Conservation (phyloP, 2,113 vertebrate species). For the Rhynchomys soricoides region DNA sequence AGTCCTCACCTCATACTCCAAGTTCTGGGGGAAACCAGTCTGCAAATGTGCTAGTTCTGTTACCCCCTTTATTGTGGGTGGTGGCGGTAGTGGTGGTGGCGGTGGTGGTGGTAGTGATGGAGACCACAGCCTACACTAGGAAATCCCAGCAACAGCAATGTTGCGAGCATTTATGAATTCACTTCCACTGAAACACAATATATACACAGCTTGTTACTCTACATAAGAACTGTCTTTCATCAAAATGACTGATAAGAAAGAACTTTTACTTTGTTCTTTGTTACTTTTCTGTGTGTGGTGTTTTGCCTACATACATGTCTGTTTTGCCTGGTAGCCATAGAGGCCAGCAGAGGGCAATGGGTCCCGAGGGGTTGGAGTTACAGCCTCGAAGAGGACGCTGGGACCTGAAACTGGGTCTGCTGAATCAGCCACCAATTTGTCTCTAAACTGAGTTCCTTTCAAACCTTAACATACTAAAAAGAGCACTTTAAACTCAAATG, state of each 20-base stretch:
- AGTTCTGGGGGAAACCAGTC: not conserved
- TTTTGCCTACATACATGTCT: not conserved
- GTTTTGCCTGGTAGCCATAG: not conserved
- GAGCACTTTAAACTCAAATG: conserved; percentile 17
- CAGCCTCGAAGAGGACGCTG: not conserved
- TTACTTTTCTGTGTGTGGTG: not conserved
- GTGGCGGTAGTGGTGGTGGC: too few species aligned
- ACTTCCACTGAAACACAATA: not conserved
- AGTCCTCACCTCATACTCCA: not conserved
- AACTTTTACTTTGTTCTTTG: not conserved
- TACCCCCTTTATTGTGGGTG: not conserved
- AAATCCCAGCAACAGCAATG: not conserved
- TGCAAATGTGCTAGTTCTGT: not conserved
- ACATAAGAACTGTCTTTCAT: not conserved
- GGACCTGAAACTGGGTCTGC: not conserved
- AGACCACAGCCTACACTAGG: not conserved
- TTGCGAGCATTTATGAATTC: not conserved
- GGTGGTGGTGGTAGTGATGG: not conserved
- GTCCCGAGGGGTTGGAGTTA: not conserved
- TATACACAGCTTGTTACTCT: not conserved
- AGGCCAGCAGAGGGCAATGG: not conserved
- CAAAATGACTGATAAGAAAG: conserved; percentile 9
- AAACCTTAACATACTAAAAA: not conserved
- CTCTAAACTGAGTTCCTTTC: conserved; percentile 3
- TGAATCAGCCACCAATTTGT: not conserved